Evolutionary conservation across 2,888 invertebrate genomes (phyloP).

Genomic region (Eupithecia insigniata): DNA sequence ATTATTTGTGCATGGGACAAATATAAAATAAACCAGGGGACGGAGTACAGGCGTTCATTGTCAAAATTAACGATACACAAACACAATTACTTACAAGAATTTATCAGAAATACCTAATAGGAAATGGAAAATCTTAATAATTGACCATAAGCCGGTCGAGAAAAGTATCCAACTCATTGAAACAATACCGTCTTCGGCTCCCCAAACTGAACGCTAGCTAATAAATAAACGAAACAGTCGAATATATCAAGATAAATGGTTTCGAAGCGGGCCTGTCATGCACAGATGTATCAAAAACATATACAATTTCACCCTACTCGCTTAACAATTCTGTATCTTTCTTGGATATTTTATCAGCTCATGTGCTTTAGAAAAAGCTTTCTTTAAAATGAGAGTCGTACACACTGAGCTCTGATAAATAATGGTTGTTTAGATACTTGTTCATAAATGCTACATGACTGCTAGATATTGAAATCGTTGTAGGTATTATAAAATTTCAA

Average conservation of each 20-base stretch:
- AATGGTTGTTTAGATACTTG: not conserved
- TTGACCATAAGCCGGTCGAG: not conserved
- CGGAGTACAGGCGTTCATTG: too few relatives aligned
- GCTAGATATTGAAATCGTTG: too few relatives aligned
- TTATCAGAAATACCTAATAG: too few relatives aligned
- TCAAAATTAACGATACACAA: too few relatives aligned
- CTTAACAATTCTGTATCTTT: not conserved
- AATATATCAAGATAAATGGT: conserved; percentile 25
- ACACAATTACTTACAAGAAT: too few relatives aligned
- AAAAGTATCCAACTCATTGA: conserved; percentile 3
- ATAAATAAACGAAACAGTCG: conserved; percentile 20
- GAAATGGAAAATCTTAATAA: not conserved
- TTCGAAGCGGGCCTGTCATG: conserved; percentile 22
- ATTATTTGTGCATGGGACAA: too few relatives aligned
- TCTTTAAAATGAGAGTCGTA: not conserved
- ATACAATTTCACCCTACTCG: conserved; percentile 5
- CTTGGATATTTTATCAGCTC: not conserved
- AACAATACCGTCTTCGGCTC: not conserved
- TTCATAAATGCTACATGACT: not conserved
- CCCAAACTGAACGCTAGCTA: conserved; percentile 6
- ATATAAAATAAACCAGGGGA: too few relatives aligned
- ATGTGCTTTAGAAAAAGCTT: conserved; percentile 1
- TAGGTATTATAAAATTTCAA: too few relatives aligned
- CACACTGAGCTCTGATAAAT: not conserved
- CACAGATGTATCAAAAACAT: conserved; percentile 31